These are phyloP conservation scores for Rhynchomys soricoides DNA, from an alignment of 2,113 vertebrate genomes.

Conservation along the genomic window DNA sequence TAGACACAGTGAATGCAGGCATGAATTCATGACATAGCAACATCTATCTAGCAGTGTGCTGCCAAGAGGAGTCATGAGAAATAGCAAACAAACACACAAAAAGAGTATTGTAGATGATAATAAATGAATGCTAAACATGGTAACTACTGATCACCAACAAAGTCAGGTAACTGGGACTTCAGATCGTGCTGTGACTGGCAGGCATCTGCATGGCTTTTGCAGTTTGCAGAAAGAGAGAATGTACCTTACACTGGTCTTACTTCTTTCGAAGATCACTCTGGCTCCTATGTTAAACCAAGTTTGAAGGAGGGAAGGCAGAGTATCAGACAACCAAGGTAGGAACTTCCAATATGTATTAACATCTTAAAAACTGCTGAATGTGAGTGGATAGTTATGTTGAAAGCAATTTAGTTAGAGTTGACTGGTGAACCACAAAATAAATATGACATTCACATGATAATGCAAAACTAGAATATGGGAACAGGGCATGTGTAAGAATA, in stretches of 20 bases:
- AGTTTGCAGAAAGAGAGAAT: neutral
- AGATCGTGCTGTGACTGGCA: fast-evolving
- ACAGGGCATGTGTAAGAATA: neutral
- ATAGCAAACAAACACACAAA: too few relatives aligned
- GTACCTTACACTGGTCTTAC: neutral
- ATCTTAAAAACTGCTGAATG: neutral
- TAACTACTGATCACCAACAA: neutral
- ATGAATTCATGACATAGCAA: neutral
- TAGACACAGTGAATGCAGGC: neutral
- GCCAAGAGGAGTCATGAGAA: neutral
- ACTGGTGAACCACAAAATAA: neutral
- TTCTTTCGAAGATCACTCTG: neutral
- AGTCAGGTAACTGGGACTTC: neutral
- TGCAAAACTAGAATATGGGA: neutral
- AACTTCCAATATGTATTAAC: neutral
- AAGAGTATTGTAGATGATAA: fast-evolving
- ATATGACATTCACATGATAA: neutral
- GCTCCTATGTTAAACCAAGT: neutral
- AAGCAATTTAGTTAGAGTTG: neutral
- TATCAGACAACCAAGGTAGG: neutral
- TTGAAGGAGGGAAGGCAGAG: neutral
- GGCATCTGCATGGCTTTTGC: too few relatives aligned
- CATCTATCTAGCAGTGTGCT: fast-evolving
- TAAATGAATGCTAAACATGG: neutral
- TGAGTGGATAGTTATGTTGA: neutral